These are phyloP conservation scores for Drosophila cognata DNA, from an alignment of 2,888 invertebrate genomes.

Conservation along the genomic window DNA sequence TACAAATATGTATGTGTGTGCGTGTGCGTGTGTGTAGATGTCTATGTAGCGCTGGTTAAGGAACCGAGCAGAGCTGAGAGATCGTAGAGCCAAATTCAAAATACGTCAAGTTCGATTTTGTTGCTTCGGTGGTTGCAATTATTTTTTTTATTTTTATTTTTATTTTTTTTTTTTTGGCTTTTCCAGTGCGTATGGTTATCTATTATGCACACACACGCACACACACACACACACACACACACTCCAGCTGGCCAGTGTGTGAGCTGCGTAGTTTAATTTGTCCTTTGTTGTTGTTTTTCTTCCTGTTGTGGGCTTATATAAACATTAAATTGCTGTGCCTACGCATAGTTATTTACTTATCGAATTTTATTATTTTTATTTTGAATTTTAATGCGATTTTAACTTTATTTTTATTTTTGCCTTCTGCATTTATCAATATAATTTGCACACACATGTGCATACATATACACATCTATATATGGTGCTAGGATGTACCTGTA, in stretches of 20 bases:
- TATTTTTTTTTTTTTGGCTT: slow-evolving; percentile 1
- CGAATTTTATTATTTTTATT: slow-evolving; percentile 51
- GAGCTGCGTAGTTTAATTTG: neutral
- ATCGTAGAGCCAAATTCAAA: neutral
- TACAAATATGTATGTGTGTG: neutral
- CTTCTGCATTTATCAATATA: slow-evolving; percentile 55
- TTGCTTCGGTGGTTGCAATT: neutral
- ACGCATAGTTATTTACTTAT: slow-evolving; percentile 57
- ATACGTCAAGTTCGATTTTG: slow-evolving; percentile 1
- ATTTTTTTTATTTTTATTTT: neutral
- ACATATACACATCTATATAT: slow-evolving; percentile 20
- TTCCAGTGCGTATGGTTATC: neutral
- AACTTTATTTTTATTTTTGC: slow-evolving; percentile 3
- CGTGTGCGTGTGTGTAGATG: neutral
- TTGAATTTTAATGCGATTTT: slow-evolving; percentile 54
- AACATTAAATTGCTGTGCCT: slow-evolving; percentile 76
- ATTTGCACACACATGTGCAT: slow-evolving; percentile 27
- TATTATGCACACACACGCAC: neutral
- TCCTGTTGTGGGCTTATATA: slow-evolving; percentile 46
- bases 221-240: neutral
- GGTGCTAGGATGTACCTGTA: neutral
- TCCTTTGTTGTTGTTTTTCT: neutral
- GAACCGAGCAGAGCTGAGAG: neutral
- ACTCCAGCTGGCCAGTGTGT: neutral
- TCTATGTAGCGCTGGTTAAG: neutral